Evolutionary conservation across 2,113 vertebrate genomes (phyloP).

Genomic region (Microtus montanus): DNA sequence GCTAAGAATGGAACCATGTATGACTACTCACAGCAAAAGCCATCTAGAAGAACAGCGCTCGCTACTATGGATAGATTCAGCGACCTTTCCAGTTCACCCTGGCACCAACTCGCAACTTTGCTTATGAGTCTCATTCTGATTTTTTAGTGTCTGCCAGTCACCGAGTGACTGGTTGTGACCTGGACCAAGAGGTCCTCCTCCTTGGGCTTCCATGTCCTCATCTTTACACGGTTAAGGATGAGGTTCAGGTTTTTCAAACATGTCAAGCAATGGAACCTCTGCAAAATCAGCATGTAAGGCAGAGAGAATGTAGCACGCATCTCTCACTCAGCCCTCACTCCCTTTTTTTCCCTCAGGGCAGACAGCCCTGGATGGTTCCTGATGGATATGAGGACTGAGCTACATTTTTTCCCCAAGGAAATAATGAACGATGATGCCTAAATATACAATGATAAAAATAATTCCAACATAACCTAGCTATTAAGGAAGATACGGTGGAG

Average conservation of each 20-base stretch:
- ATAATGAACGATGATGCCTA: neutral
- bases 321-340: neutral
- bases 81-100: neutral
- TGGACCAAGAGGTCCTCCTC: neutral
- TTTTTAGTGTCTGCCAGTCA: neutral
- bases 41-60: neutral
- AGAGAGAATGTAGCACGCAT: neutral
- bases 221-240: slow-evolving; percentile 31
- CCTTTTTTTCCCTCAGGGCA: neutral
- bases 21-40: neutral
- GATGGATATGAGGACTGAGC: neutral
- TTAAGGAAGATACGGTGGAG: neutral
- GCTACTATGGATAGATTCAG: neutral
- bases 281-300: neutral
- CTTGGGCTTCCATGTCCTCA: neutral
- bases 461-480: neutral
- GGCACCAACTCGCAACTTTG: neutral
- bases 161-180: neutral
- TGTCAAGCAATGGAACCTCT: neutral
- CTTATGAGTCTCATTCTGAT: neutral
- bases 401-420: neutral
- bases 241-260: neutral
- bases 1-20: neutral
- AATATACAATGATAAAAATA: neutral
- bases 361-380: neutral